Evolutionary conservation across 2,797 vertebrate genomes (phyloP), one percentile per base, ranked within the genome.

Genomic region (Coregonus sp.): DNA sequence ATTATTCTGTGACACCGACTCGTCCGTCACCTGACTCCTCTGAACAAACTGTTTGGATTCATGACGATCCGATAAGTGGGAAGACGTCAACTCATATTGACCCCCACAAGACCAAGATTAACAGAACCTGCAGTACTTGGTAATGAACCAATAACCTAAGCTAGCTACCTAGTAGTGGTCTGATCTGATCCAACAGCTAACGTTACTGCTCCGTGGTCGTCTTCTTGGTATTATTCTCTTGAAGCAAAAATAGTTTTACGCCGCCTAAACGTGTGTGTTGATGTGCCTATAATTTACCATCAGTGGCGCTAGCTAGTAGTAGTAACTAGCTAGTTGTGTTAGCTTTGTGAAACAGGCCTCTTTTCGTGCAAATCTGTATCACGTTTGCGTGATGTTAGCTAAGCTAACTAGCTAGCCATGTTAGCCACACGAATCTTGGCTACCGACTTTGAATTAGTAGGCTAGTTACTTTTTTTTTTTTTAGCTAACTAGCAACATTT

Each of bases 31-130:
- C 71, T 78, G 79, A 76, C 71, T 56, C 51, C 47, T 25, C 66
- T 33, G 52, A 77, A 71, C 31, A 56, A 56, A 74, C 80, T 56
- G 66, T 65, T 77, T 77, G 50, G 61, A 76, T 75, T 47, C 40
- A 12, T 82, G 80, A 73, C 72, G 54, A 74, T 78, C 79, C 69
- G 72, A 70, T 70, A 59, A 77, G 67, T 71, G 68, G 68, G 67
- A 70, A 78, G 65, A 56, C 51, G 31, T 35, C 33, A 35, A 68
- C 66, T 47, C 2, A 47, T 12, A 47, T 12, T 47, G 40, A 47
- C 40, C 40, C 40, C 40, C 9, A 47, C 40, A 47, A 47, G 40
- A 47, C 40, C 40, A 11, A 47, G 40, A 47, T 47, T 47, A 68
- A 33, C 66, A 68, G 31, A 35, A 68, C 4, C 29, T 11, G 31